Evolutionary conservation across 2,888 invertebrate species (phyloP).

Genomic region (Shargacucullia verbasci): DNA sequence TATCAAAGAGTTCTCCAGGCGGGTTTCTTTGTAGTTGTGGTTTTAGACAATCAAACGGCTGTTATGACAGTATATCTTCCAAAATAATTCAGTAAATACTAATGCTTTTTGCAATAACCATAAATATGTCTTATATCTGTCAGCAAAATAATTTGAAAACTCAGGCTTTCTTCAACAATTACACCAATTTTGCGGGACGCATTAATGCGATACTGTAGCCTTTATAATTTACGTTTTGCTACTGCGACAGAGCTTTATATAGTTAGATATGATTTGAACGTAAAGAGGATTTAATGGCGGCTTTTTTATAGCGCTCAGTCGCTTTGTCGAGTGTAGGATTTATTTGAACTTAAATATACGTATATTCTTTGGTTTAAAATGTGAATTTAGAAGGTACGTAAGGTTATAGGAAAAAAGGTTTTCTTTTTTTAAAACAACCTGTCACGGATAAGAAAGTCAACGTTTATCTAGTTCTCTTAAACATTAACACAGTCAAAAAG

Average conservation of each 20-base stretch:
- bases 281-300: constrained; percentile 47
- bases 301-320: constrained; percentile 23
- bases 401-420: constrained; percentile 1
- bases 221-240: constrained; percentile 58
- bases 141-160: constrained; percentile 22
- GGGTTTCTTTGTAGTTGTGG: too few relatives aligned
- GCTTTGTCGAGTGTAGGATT: constrained; percentile 31
- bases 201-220: constrained; percentile 44
- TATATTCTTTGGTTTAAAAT: constrained; percentile 21
- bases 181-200: constrained; percentile 50
- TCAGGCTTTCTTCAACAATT: constrained; percentile 29
- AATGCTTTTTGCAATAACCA: background rate
- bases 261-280: constrained; percentile 39
- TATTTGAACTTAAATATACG: constrained; percentile 29
- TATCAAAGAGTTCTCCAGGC: too few relatives aligned
- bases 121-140: constrained; percentile 1
- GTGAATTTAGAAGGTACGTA: constrained; percentile 15
- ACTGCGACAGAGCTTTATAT: constrained; percentile 41
- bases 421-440: too few relatives aligned
- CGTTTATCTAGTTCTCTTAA: too few relatives aligned
- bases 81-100: too few relatives aligned
- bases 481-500: too few relatives aligned
- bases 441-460: too few relatives aligned
- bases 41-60: too few relatives aligned
- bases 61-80: too few relatives aligned